Conservation (phyloP, 2,888 invertebrate species). For the Epinotia ramella region DNA sequence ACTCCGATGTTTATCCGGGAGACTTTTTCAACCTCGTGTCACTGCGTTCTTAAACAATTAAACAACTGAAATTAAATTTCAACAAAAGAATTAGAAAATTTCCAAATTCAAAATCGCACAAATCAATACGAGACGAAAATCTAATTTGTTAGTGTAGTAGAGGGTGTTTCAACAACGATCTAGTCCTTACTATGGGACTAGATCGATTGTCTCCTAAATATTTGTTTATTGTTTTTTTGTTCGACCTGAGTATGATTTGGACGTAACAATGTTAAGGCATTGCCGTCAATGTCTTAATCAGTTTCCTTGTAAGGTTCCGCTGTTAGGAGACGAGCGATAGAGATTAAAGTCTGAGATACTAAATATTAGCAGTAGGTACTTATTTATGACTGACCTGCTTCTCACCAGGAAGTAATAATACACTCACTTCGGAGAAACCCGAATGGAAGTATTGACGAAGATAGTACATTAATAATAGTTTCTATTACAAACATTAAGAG, state of each 20-base stretch:
- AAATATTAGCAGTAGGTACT: neutral
- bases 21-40: slow-evolving; percentile 1
- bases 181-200: neutral
- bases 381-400: neutral
- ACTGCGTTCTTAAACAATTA: neutral
- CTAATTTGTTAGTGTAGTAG: too few species aligned
- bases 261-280: neutral
- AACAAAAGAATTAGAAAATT: too few species aligned
- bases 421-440: neutral
- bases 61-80: too few species aligned
- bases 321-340: neutral
- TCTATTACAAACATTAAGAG: neutral
- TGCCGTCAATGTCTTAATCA: neutral
- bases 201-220: neutral
- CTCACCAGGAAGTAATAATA: slow-evolving; percentile 6
- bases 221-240: neutral
- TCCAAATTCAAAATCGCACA: too few species aligned
- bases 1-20: slow-evolving; percentile 48
- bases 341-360: neutral
- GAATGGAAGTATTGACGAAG: neutral
- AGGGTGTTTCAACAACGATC: too few species aligned
- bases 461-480: neutral
- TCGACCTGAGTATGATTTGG: neutral
- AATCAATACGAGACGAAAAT: too few species aligned
- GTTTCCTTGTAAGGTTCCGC: neutral